Percentiles rank a stretch among this genome's conserved stretches.
Conservation (phyloP, 1,140 invertebrate genomes). For the Microplitis mediator region DNA sequence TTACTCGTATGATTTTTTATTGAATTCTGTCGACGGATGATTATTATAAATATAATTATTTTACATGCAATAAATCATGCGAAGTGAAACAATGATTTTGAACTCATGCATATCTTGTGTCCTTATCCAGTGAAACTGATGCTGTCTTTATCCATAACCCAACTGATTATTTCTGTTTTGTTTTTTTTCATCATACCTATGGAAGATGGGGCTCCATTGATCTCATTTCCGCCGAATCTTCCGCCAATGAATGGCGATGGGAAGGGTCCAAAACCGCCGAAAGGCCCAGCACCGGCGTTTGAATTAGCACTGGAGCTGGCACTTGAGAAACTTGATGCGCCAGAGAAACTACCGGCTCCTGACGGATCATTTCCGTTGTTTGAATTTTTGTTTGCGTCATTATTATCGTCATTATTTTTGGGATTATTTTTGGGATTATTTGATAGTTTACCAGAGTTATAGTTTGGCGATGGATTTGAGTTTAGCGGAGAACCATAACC, state of each 20-base stretch:
- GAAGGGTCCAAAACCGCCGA: slow-evolving; percentile 11
- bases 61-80: neutral
- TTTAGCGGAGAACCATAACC: neutral
- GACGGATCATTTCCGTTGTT: slow-evolving; percentile 10
- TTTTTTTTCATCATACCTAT: slow-evolving; percentile 23
- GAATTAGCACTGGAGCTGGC: slow-evolving; percentile 19
- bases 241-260: slow-evolving; percentile 8
- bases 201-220: slow-evolving; percentile 15
- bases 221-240: slow-evolving; percentile 26
- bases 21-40: too few species aligned
- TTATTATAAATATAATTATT: too few species aligned
- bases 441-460: slow-evolving; percentile 3
- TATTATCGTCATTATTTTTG: neutral
- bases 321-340: neutral
- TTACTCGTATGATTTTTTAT: too few species aligned
- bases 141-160: neutral
- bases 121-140: neutral
- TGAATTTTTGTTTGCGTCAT: neutral
- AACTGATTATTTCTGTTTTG: neutral
- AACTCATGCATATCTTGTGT: neutral
- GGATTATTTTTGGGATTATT: neutral
- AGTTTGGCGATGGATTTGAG: slow-evolving; percentile 1
- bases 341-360: neutral
- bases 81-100: neutral
- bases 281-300: slow-evolving; percentile 14